Base-by-base conservation (phyloP, 2,113 vertebrate genomes). In the Entelurus aequoreus region DNA sequence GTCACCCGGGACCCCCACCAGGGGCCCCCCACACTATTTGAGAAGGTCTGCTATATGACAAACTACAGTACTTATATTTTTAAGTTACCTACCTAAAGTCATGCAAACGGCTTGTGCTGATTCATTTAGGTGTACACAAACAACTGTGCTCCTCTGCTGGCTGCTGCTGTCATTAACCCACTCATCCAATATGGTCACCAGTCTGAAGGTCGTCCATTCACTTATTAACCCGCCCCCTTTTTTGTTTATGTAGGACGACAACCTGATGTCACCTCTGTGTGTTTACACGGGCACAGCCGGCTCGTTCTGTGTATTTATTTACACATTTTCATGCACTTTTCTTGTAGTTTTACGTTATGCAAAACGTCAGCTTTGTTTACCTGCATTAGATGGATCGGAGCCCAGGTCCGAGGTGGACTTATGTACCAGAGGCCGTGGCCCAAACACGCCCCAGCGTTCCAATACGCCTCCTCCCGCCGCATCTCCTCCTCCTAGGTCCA, bases 381-480 rank as follows among this genome's bases (percentile, higher is more conserved):
- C 89, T 81, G 79, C 4, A 11, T 48, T 0, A 0, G 64, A 37
- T 0, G 72, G 19, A 6, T 89, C 86, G 28, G 82, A 84, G 90
- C 94, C 93, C 49, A 93, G 77, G 64, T 96, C 95, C 55, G 85
- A 91, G 53, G 80, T 78, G 0, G 93, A 91, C 78, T 92, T 96
- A 74, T 94, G 94, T 40, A 94, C 69, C 1, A 60, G 71, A 5
- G 92, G 73, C 51, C 90, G 90, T 0, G 93, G 89, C 50, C 90
- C 92, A 72, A 98, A 98, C 36, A 91, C 59, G 12, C 91, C 88
- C 95, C 95, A 98, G 42, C 90, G 91, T 36, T 98, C 95, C 1
- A 91, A 82, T 1, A 71, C 44, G 6, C 91, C 92, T 1, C 87
- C 92, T 6, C 47, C 76, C n/a, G 16, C 67, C 35, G 15, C 61